Evolutionary conservation across 2,113 vertebrate genomes (phyloP).

Genomic region (Caretta caretta): DNA sequence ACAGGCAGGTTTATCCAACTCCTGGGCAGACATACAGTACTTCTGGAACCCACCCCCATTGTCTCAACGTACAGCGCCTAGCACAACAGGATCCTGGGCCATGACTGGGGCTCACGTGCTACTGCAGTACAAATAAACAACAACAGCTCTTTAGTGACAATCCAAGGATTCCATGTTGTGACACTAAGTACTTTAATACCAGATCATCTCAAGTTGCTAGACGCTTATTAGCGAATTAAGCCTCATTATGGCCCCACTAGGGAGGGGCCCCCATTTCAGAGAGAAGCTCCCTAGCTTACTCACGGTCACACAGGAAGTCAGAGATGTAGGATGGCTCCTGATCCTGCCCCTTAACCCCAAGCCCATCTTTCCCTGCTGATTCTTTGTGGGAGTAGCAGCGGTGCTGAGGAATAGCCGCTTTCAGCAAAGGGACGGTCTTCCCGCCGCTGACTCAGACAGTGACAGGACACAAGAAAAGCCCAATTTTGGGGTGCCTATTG

Average conservation of each 20-base stretch:
- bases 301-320: too few species aligned
- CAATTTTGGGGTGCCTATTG: not conserved
- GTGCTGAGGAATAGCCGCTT: too few species aligned
- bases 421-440: not conserved
- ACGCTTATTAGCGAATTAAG: not conserved
- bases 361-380: too few species aligned
- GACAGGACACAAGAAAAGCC: not conserved
- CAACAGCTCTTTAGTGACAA: not conserved
- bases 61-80: accelerated
- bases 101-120: not conserved
- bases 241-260: not conserved
- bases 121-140: not conserved
- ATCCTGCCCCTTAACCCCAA: too few species aligned
- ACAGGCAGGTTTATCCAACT: accelerated
- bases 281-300: too few species aligned
- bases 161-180: not conserved
- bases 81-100: not conserved
- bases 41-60: not conserved
- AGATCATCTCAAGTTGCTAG: not conserved
- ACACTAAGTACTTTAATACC: not conserved
- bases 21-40: not conserved
- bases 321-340: too few species aligned
- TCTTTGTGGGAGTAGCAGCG: too few species aligned
- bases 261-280: too few species aligned
- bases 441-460: too few species aligned